Percentiles rank a stretch among this genome's conserved stretches.
These are phyloP conservation scores for Phenganax marumi DNA, from an alignment of 92 coral and sea anemone genomes.

Conservation along the genomic window DNA sequence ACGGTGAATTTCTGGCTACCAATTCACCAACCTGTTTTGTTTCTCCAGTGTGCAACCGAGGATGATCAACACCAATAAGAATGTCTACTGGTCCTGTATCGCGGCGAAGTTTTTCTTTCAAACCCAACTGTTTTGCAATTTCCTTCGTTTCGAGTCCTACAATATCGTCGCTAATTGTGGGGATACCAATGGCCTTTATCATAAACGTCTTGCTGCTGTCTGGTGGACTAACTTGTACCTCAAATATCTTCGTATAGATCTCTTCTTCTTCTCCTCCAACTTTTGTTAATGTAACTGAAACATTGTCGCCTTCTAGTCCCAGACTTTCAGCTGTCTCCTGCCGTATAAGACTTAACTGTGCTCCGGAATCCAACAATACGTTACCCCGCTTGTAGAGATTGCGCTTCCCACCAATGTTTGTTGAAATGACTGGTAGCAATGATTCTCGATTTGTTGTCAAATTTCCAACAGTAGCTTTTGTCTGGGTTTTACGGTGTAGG, in stretches of 20 bases:
- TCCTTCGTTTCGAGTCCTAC: neutral
- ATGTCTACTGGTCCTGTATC: constrained; percentile 52
- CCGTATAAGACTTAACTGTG: too few species aligned
- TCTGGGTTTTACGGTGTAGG: neutral
- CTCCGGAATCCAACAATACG: too few species aligned
- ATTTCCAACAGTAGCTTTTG: neutral
- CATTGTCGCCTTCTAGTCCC: too few species aligned
- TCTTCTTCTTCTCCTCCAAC: constrained; percentile 2
- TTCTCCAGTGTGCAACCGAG: constrained; percentile 55
- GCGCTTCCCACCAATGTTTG: too few species aligned
- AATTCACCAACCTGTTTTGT: constrained; percentile 49
- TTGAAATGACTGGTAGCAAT: too few species aligned
- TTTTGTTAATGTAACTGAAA: too few species aligned
- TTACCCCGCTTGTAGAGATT: too few species aligned
- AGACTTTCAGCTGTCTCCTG: too few species aligned
- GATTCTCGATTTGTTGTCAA: too few species aligned
- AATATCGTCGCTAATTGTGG: neutral
- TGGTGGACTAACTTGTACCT: neutral
- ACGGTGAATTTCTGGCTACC: constrained; percentile 48
- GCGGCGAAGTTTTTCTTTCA: constrained; percentile 20
- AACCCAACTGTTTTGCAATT: neutral
- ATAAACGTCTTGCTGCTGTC: neutral
- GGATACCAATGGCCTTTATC: neutral
- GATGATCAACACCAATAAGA: constrained; percentile 51
- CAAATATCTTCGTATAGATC: neutral